Conservation (phyloP, 2,797 vertebrate species). For the Sebastes paucispinis region DNA sequence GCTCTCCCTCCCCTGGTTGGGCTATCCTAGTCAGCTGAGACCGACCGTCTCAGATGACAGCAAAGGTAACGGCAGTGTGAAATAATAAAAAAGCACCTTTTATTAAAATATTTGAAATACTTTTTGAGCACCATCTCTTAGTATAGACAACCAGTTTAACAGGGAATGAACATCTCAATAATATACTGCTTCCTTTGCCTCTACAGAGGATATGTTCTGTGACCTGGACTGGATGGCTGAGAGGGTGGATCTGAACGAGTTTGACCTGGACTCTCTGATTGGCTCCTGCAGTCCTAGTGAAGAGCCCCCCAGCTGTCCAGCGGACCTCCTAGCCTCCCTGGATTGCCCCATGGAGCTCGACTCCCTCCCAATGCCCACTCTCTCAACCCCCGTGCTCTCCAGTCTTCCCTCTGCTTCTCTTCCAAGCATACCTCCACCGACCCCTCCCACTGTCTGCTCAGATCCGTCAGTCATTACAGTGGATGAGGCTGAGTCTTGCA, state of each 20-base stretch:
- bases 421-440: neutral
- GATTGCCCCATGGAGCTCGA: conserved; percentile 88
- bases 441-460: neutral
- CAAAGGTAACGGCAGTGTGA: conserved; percentile 69
- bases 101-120: neutral
- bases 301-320: conserved; percentile 85
- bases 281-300: conserved; percentile 83
- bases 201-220: conserved; percentile 86
- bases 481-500: conserved; percentile 21
- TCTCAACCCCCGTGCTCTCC: conserved; percentile 19
- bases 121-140: neutral
- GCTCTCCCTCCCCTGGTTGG: conserved; percentile 73
- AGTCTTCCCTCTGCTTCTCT: conserved; percentile 27
- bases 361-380: conserved; percentile 51
- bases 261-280: conserved; percentile 91
- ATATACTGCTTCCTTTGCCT: neutral
- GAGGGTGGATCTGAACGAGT: conserved; percentile 91
- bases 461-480: conserved; percentile 16
- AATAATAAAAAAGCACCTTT: neutral
- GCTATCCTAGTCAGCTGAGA: conserved; percentile 66
- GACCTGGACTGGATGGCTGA: conserved; percentile 97
- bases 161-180: neutral
- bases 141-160: too few relatives aligned
- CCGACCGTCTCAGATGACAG: conserved; percentile 44
- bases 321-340: conserved; percentile 89